Evolutionary conservation across 2,888 invertebrate species (phyloP).

Genomic region (Ariolimax columbianus): DNA sequence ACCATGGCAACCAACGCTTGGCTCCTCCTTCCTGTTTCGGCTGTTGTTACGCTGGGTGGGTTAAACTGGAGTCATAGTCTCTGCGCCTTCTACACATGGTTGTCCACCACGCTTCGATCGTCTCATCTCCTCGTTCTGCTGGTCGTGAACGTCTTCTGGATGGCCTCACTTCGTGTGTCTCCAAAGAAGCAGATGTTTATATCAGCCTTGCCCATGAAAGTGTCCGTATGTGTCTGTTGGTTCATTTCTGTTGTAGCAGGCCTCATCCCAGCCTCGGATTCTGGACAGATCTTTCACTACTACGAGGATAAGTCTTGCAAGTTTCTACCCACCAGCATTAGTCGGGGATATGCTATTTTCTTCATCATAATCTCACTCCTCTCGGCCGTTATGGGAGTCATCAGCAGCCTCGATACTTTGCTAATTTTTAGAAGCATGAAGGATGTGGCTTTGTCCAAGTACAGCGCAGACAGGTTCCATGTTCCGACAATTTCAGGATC

Average conservation of each 20-base stretch:
- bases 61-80: slow-evolving; percentile 42
- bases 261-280: slow-evolving; percentile 50
- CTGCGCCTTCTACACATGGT: slow-evolving; percentile 53
- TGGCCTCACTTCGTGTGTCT: slow-evolving; percentile 49
- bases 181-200: slow-evolving; percentile 37
- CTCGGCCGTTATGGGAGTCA: slow-evolving; percentile 56
- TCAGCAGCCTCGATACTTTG: slow-evolving; percentile 64
- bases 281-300: slow-evolving; percentile 39
- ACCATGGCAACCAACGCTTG: slow-evolving; percentile 64
- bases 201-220: slow-evolving; percentile 42
- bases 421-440: slow-evolving; percentile 64
- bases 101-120: slow-evolving; percentile 48
- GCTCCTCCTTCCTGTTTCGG: slow-evolving; percentile 64
- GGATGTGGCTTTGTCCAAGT: slow-evolving; percentile 62
- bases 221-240: slow-evolving; percentile 45
- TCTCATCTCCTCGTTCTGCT: slow-evolving; percentile 46
- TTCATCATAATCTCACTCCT: slow-evolving; percentile 59
- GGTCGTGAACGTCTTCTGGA: slow-evolving; percentile 52
- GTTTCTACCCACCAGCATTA: slow-evolving; percentile 63
- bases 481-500: slow-evolving; percentile 55
- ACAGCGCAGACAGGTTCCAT: slow-evolving; percentile 66
- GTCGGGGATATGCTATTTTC: slow-evolving; percentile 63
- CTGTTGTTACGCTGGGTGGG: slow-evolving; percentile 56
- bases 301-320: slow-evolving; percentile 52
- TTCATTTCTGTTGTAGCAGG: slow-evolving; percentile 40